Evolutionary conservation across 64 coral and sea anemone genomes (phyloP).

Genomic region (Montipora foliosa): DNA sequence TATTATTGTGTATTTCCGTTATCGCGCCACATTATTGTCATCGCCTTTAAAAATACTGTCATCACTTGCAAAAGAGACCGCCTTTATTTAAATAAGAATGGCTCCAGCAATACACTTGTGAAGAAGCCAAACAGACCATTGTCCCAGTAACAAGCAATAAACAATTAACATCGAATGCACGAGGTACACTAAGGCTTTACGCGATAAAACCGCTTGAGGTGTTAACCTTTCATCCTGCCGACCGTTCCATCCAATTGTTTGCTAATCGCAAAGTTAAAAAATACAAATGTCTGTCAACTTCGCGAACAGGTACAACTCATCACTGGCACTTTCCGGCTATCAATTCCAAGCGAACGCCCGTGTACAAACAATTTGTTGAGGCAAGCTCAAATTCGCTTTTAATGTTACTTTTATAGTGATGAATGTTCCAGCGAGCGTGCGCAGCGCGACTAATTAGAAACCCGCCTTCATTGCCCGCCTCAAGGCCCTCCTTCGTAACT

Average conservation of each 20-base stretch:
- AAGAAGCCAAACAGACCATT: slow-evolving; percentile 96
- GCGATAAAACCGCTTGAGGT: slow-evolving; percentile 84
- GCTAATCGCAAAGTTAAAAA: slow-evolving; percentile 18
- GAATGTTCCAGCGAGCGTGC: slow-evolving; percentile 52
- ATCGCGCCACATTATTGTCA: slow-evolving; percentile 97
- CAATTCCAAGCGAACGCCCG: slow-evolving; percentile 53
- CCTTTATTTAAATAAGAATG: slow-evolving; percentile 99
- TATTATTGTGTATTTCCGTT: slow-evolving; percentile 99
- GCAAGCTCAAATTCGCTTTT: slow-evolving; percentile 78
- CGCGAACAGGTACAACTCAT: slow-evolving; percentile 24
- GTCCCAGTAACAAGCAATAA: slow-evolving; percentile 92
- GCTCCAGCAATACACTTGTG: slow-evolving; percentile 87
- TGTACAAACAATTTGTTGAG: slow-evolving; percentile 81
- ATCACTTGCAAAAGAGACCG: slow-evolving; percentile 97
- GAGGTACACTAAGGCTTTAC: slow-evolving; percentile 85
- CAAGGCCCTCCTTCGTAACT: slow-evolving; percentile 64
- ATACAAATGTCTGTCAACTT: slow-evolving; percentile 31
- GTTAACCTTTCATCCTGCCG: slow-evolving; percentile 99
- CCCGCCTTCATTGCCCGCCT: slow-evolving; percentile 92
- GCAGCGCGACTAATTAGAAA: slow-evolving; percentile 80
- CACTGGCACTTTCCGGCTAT: slow-evolving; percentile 72
- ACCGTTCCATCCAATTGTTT: slow-evolving; percentile 70
- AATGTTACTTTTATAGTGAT: slow-evolving; percentile 82
- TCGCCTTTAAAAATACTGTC: slow-evolving; percentile 94
- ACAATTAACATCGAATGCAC: slow-evolving; percentile 98